A percentile compares a stretch with the other conserved stretches of the same genome.
Evolutionary conservation across 2,888 invertebrate species (phyloP).

Genomic region (Coenonympha glycerion): DNA sequence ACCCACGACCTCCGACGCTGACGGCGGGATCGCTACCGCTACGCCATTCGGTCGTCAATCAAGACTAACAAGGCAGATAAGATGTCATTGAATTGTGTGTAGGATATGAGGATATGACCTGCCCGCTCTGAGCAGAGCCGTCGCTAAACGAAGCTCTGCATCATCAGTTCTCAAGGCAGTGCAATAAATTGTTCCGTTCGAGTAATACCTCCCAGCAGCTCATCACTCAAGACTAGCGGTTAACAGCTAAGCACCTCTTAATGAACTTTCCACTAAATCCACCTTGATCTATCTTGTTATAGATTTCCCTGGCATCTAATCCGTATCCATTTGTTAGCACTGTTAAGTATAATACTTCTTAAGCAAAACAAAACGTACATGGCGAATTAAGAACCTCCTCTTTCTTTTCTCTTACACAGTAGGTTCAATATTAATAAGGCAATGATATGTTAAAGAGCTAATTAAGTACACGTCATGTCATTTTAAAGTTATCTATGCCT

Average conservation of each 20-base stretch:
- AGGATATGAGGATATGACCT: neutral
- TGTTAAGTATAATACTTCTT: too few species aligned
- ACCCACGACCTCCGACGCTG: too few species aligned
- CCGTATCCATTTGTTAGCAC: slow-evolving; percentile 1
- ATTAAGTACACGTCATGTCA: too few species aligned
- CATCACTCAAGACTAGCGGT: slow-evolving; percentile 15
- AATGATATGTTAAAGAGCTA: too few species aligned
- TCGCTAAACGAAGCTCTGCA: neutral
- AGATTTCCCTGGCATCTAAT: slow-evolving; percentile 2
- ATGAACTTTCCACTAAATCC: slow-evolving; percentile 11
- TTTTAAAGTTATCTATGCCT: too few species aligned
- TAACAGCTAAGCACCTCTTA: slow-evolving; percentile 12
- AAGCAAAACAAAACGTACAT: too few species aligned
- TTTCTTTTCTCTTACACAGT: too few species aligned
- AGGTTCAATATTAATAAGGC: too few species aligned
- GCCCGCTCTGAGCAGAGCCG: neutral
- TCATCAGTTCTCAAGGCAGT: slow-evolving; percentile 9
- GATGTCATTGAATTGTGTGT: neutral
- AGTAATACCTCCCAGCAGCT: slow-evolving; percentile 6
- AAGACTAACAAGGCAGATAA: too few species aligned
- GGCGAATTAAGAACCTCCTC: too few species aligned
- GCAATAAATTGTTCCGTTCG: slow-evolving; percentile 9
- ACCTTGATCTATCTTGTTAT: slow-evolving; percentile 11
- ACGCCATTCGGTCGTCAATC: too few species aligned
- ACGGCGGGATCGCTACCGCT: too few species aligned